Conservation (phyloP, 2,888 invertebrate species). For the Leptogaster cylindrica region DNA sequence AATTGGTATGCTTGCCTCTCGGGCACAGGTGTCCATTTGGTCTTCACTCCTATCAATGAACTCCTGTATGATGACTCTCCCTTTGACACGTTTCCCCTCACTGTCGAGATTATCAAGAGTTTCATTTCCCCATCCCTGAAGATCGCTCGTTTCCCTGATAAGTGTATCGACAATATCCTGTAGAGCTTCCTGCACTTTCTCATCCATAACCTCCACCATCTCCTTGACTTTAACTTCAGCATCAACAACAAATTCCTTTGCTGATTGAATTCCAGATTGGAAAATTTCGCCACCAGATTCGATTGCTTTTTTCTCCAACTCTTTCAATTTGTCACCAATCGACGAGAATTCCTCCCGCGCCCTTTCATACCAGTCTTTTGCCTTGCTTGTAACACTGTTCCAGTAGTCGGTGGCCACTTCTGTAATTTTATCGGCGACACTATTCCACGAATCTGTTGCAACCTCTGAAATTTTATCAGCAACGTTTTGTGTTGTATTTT, state of each 20-base stretch:
- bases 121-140: slow-evolving; percentile 5
- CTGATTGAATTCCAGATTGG: neutral
- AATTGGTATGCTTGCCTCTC: slow-evolving; percentile 19
- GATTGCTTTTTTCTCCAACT: neutral
- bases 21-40: slow-evolving; percentile 8
- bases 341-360: slow-evolving; percentile 5
- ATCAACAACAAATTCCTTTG: neutral
- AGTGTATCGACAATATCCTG: slow-evolving; percentile 13
- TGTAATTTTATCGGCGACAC: too few relatives aligned
- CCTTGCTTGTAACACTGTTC: slow-evolving; percentile 3
- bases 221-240: slow-evolving; percentile 13
- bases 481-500: neutral
- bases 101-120: neutral
- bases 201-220: slow-evolving; percentile 8
- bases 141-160: slow-evolving; percentile 12
- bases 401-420: neutral
- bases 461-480: neutral
- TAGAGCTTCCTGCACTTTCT: neutral
- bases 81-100: neutral
- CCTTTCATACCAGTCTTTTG: slow-evolving; percentile 3
- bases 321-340: slow-evolving; percentile 1
- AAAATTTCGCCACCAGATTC: slow-evolving; percentile 7
- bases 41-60: slow-evolving; percentile 11
- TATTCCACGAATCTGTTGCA: neutral
- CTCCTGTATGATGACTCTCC: neutral